These are phyloP conservation scores for Rhinogobio ventralis DNA, from an alignment of 2,797 vertebrate genomes.

Conservation along the genomic window DNA sequence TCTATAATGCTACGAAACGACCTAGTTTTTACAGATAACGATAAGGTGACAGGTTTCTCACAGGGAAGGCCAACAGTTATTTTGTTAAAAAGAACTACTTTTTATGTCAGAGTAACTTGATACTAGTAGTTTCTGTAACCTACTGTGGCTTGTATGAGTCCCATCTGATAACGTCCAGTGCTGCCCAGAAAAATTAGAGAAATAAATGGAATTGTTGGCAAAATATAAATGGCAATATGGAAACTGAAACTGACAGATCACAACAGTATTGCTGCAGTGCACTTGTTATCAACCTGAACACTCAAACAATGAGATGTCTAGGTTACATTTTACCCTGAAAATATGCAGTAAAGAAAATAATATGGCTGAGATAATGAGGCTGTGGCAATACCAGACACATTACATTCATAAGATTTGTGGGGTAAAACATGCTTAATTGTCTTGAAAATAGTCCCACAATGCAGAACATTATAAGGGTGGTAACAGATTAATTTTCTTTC, in stretches of 20 bases:
- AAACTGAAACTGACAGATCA: neutral
- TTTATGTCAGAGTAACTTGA: constrained; percentile 27
- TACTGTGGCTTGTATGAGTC: neutral
- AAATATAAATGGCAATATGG: neutral
- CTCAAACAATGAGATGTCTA: neutral
- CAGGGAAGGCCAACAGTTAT: neutral
- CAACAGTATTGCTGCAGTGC: neutral
- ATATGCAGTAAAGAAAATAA: no score
- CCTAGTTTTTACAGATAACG: constrained; percentile 13
- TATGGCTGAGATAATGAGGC: no score
- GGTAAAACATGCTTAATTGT: neutral
- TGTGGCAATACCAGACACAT: neutral
- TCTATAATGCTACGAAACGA: constrained; percentile 39
- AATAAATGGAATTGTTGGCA: neutral
- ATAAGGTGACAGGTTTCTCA: constrained; percentile 49
- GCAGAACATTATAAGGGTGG: no score
- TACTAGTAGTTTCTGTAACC: constrained; percentile 5
- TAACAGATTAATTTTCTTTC: no score
- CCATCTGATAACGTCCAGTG: constrained; percentile 6
- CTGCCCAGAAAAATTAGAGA: neutral
- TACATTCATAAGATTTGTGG: neutral
- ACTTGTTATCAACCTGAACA: neutral
- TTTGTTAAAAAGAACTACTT: constrained; percentile 1
- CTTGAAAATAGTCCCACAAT: neutral
- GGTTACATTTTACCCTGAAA: neutral